Base-by-base conservation (phyloP, 1,140 invertebrate genomes). In the Nephotettix cincticeps region DNA sequence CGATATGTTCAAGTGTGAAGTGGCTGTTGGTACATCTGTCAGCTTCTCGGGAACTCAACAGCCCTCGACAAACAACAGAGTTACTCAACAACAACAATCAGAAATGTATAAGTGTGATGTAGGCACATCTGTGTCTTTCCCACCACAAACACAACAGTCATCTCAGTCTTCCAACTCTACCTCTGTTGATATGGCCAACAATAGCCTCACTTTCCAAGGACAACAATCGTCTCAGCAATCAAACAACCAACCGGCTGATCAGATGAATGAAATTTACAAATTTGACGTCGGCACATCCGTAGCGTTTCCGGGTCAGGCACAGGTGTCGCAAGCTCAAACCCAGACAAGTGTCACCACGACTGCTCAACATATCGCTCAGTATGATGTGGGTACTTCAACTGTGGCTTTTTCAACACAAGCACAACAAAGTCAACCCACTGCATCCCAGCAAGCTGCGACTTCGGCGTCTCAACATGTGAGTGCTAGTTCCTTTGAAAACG, bases 281-380 rank as follows among this genome's bases (percentile, higher is more conserved):
- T 76, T 72, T 70, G 74, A 76, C 40, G 73, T 76, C 17, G 65
- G 69, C 19, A 71, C 68, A 28, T 65, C 63, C 23, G 75, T 76
- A 21, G 75, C 75, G 11, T 76, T 76, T 68, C 74, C 75, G 14
- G 75, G 74, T 14, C 75, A 74, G 67, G 72, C 75, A 3, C 21
- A 72, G 13, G 74, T 72, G 0, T n/a, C 47, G 6, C 47, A 51
- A n/a, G 19, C 47, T n/a, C 47, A 51, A 51, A n/a, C 17, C 6
- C 47, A 51, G 21, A n/a, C 47, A 3, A 19, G 21, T n/a, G 21
- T 17, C 6, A 64, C 32, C 3, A n/a, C 28, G n/a, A 11, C 21
- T 11, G 9, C 21, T 25, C 19, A 9, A 61, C 21, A 61, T 11
- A 4, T 9, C 28, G 4, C 61, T 6, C 61, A 64, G 61, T 64